Conservation (phyloP, 2,888 invertebrate species). For the Tortricodes alternella region DNA sequence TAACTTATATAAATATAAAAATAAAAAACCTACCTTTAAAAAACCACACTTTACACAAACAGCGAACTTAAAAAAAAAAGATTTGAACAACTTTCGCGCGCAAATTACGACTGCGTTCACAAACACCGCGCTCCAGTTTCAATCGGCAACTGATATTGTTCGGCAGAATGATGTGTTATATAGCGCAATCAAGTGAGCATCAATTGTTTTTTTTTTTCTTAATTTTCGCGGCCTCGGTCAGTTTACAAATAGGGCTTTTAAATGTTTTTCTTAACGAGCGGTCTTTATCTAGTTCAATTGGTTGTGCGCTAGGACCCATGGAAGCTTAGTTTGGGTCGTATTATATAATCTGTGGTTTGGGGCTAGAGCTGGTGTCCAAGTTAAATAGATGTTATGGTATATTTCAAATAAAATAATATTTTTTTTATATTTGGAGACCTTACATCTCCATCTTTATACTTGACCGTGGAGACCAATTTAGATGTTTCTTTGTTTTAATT, state of each 20-base stretch:
- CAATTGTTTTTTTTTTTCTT: constrained; percentile 20
- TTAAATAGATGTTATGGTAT: too few relatives aligned
- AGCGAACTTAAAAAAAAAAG: constrained; percentile 7
- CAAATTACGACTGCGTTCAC: constrained; percentile 37
- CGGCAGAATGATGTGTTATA: constrained; percentile 66
- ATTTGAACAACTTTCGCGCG: constrained; percentile 41
- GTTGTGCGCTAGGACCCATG: too few relatives aligned
- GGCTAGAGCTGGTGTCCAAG: too few relatives aligned
- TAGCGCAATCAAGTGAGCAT: constrained; percentile 31
- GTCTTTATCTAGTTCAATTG: background rate
- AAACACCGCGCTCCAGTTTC: constrained; percentile 50
- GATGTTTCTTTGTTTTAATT: too few relatives aligned
- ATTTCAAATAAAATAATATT: too few relatives aligned
- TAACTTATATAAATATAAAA: too few relatives aligned
- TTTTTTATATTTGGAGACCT: too few relatives aligned
- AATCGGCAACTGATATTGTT: constrained; percentile 58
- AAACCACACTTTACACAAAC: background rate
- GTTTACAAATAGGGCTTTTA: constrained; percentile 12
- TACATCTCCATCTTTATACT: too few relatives aligned
- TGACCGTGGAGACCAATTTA: too few relatives aligned
- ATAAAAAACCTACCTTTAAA: constrained; percentile 4
- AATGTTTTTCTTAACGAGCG: background rate
- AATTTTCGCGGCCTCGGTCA: constrained; percentile 17
- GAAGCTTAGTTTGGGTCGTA: too few relatives aligned
- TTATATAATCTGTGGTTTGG: too few relatives aligned